A percentile compares a stretch with the other conserved stretches of the same genome.
phyloP scores from a whole-genome alignment of 1,140 invertebrate genomes.

The Diachasma alloeum region DNA sequence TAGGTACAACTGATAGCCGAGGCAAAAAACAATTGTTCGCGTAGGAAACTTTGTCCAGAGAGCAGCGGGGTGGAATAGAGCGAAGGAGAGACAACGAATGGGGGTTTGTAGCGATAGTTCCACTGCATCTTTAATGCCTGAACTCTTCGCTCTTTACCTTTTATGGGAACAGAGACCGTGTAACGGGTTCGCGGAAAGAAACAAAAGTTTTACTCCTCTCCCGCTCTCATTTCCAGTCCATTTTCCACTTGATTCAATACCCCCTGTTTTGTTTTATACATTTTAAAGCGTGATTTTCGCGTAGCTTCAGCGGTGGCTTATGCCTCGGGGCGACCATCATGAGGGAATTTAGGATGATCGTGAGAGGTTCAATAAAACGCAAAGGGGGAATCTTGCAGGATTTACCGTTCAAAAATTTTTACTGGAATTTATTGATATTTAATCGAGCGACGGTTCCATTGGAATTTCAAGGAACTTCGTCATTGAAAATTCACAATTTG shows the following conservation, averaged over 20 bases:
- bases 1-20: not conserved
- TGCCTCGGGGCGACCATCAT: not conserved
- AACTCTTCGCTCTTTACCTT: not conserved
- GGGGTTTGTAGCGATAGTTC: not conserved
- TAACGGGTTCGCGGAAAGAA: not conserved
- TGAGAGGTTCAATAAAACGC: too few species aligned
- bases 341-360: too few species aligned
- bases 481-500: too few species aligned
- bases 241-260: not conserved
- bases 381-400: too few species aligned
- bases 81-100: not conserved
- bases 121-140: conserved; percentile 15
- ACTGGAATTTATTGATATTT: too few species aligned
- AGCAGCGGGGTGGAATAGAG: not conserved
- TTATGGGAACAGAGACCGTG: not conserved
- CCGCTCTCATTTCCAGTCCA: not conserved
- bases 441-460: too few species aligned
- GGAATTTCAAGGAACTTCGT: too few species aligned
- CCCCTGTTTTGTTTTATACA: not conserved
- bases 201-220: not conserved
- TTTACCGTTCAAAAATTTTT: too few species aligned
- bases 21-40: not conserved
- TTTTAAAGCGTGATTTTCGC: not conserved
- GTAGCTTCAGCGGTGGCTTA: not conserved
- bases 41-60: not conserved